Evolutionary conservation across 2,113 vertebrate genomes (phyloP).

Genomic region (Campylomormyrus numenius): DNA sequence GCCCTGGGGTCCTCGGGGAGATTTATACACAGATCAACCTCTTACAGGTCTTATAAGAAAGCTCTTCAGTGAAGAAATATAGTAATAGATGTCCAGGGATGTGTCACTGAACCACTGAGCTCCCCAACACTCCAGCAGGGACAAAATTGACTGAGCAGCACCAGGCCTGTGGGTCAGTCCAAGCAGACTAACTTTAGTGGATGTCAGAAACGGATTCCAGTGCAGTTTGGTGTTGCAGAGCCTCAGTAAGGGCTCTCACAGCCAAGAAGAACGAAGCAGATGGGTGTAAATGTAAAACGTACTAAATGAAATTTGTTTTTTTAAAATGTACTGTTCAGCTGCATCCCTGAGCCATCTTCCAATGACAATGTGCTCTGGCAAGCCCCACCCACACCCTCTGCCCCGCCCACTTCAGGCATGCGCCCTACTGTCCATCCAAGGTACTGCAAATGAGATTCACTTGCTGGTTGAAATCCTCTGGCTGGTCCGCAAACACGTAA

Average conservation of each 20-base stretch:
- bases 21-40: conserved; percentile 4
- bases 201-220: neutral
- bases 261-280: neutral
- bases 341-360: neutral
- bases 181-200: neutral
- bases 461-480: conserved; percentile 86
- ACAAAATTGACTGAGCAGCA: neutral
- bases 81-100: neutral
- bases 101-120: neutral
- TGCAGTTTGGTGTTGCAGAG: neutral
- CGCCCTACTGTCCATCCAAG: neutral
- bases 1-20: neutral
- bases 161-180: neutral
- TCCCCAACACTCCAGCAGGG: neutral
- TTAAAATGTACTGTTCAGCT: neutral
- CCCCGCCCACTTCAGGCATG: neutral
- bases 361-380: neutral
- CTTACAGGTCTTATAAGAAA: neutral
- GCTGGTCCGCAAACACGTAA: conserved; percentile 90
- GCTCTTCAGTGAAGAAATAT: conserved; percentile 4
- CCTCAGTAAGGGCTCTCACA: neutral
- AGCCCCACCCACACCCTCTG: neutral
- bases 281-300: neutral
- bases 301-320: neutral
- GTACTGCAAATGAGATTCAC: conserved; percentile 65